These are phyloP conservation scores for Poecilia latipinna DNA, from an alignment of 2,113 vertebrate species.

Conservation along the genomic window DNA sequence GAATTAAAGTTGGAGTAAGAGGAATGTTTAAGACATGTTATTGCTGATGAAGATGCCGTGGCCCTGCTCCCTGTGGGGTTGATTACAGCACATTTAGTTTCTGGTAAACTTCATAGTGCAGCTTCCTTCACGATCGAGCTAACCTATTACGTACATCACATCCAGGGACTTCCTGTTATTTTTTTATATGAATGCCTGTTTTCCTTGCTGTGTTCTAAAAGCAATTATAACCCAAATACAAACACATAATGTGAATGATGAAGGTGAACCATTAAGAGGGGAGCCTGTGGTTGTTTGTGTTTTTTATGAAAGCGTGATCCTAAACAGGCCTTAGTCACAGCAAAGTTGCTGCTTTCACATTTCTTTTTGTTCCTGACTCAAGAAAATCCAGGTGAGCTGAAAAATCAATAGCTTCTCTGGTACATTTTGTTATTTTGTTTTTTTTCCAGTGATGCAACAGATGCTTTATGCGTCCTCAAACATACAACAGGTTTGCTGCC, in stretches of 20 bases:
- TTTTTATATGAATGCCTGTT: no score
- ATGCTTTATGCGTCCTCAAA: background rate
- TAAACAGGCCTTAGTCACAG: background rate
- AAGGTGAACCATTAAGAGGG: background rate
- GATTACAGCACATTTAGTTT: no score
- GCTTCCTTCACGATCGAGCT: no score
- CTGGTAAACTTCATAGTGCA: no score
- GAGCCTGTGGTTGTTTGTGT: background rate
- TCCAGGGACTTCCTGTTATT: no score
- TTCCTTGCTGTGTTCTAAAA: no score
- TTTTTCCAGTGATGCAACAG: background rate
- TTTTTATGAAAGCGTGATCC: background rate
- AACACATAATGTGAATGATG: background rate
- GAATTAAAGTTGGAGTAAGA: no score
- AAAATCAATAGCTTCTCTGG: conserved; percentile 1
- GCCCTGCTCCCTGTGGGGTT: no score
- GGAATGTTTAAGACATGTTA: no score
- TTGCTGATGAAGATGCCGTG: no score
- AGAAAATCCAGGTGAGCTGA: background rate
- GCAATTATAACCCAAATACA: background rate
- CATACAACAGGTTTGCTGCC: background rate
- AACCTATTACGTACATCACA: no score
- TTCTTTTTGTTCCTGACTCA: background rate
- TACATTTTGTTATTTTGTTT: background rate
- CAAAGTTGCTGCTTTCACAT: background rate